These are phyloP conservation scores for Drosophila bocqueti DNA, from an alignment of 1,140 invertebrate species.

Conservation along the genomic window DNA sequence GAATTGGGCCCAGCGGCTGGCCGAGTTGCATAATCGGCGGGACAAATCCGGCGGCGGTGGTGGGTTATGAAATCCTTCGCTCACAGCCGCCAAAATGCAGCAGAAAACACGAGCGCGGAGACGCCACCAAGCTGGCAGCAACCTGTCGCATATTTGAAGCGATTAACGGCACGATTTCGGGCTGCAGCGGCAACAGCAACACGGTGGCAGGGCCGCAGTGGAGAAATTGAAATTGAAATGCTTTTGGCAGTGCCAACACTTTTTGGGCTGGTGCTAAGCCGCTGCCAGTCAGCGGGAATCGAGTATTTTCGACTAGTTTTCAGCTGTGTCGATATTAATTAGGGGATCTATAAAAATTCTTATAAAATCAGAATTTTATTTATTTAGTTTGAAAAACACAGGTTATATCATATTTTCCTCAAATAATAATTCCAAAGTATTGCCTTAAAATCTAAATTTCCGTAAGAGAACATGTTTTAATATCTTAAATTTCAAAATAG, in stretches of 20 bases:
- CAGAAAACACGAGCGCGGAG: slow-evolving; percentile 41
- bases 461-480: neutral
- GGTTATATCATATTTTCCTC: neutral
- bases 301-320: slow-evolving; percentile 12
- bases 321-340: too few species aligned
- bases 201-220: slow-evolving; percentile 50
- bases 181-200: slow-evolving; percentile 23
- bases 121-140: slow-evolving; percentile 65
- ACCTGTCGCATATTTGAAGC: slow-evolving; percentile 82
- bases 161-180: slow-evolving; percentile 80
- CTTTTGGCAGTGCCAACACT: slow-evolving; percentile 78
- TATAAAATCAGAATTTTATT: too few species aligned
- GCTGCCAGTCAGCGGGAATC: neutral
- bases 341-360: neutral
- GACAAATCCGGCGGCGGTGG: slow-evolving; percentile 60
- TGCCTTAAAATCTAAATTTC: neutral
- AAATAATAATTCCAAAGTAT: neutral
- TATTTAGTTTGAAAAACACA: too few species aligned
- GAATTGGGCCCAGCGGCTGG: slow-evolving; percentile 51
- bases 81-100: slow-evolving; percentile 53
- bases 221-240: slow-evolving; percentile 81
- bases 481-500: neutral
- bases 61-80: slow-evolving; percentile 80
- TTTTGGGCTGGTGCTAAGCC: slow-evolving; percentile 23
- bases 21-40: slow-evolving; percentile 76